phyloP scores from a whole-genome alignment of 2,888 invertebrate genomes.

The Galerucella calmariensis region DNA sequence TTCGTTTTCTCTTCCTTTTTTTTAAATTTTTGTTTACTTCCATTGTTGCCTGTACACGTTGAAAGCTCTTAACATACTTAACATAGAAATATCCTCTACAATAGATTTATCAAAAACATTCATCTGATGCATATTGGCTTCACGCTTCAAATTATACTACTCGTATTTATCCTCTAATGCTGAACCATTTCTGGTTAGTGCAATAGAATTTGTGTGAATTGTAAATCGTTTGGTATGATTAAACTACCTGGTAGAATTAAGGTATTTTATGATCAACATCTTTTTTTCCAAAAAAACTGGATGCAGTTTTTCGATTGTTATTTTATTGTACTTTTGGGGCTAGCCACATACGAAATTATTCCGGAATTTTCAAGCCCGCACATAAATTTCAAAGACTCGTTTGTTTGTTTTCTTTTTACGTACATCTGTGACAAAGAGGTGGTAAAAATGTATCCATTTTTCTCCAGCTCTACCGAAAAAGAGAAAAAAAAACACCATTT shows the following conservation, averaged over 20 bases:
- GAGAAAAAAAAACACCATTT: neutral
- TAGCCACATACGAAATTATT: conserved; percentile 6
- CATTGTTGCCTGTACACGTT: too few species aligned
- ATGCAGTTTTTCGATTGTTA: neutral
- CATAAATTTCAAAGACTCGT: conserved; percentile 15
- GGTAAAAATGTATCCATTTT: conserved; percentile 12
- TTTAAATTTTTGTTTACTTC: too few species aligned
- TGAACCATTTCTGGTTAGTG: too few species aligned
- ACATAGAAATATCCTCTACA: too few species aligned
- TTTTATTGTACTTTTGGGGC: neutral
- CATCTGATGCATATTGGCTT: too few species aligned
- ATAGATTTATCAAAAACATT: too few species aligned
- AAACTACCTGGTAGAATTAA: neutral
- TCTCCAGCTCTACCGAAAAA: neutral
- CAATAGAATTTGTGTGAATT: too few species aligned
- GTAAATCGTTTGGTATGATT: too few species aligned
- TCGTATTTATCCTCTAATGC: too few species aligned
- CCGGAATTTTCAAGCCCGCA: neutral
- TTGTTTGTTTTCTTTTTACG: conserved; percentile 15
- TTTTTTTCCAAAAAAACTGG: neutral
- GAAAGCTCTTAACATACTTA: too few species aligned
- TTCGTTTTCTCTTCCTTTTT: too few species aligned
- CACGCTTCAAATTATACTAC: too few species aligned
- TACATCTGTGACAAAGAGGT: conserved; percentile 12
- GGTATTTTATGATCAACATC: neutral